Evolutionary conservation across 2,888 invertebrate species (phyloP).

Genomic region (Eupithecia abbreviata): DNA sequence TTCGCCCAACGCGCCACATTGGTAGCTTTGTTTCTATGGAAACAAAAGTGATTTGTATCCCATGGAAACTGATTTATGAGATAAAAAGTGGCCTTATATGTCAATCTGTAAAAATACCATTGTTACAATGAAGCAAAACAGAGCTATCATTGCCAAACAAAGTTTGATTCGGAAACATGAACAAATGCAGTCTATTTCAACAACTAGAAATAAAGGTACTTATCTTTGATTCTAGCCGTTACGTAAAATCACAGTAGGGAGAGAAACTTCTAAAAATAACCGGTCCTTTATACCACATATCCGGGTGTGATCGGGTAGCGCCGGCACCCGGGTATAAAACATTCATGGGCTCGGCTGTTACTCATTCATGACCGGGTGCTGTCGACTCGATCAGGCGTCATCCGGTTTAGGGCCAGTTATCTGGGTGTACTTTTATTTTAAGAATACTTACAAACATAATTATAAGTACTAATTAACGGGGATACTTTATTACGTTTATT

Average conservation of each 20-base stretch:
- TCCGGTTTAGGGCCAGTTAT: slow-evolving; percentile 51
- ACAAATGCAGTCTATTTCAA: neutral
- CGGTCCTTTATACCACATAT: slow-evolving; percentile 45
- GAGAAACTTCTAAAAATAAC: slow-evolving; percentile 34
- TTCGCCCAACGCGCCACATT: no score
- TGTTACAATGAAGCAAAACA: no score
- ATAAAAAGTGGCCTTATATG: no score
- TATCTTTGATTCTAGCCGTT: neutral
- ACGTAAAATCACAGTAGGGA: neutral
- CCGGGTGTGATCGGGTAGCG: slow-evolving; percentile 63
- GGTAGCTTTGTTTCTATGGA: no score
- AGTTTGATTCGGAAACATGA: neutral
- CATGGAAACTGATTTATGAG: no score
- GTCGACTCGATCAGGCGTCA: slow-evolving; percentile 55
- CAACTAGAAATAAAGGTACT: neutral
- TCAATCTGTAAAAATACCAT: no score
- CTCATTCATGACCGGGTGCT: slow-evolving; percentile 72
- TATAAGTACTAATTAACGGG: no score
- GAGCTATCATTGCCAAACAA: neutral
- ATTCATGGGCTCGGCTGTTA: slow-evolving; percentile 73
- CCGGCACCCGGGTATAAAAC: slow-evolving; percentile 70
- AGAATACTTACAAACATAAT: no score
- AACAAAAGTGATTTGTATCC: no score
- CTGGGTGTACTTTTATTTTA: slow-evolving; percentile 37
- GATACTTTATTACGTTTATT: no score